Evolutionary conservation across 2,797 vertebrate species (phyloP).

Genomic region (Ceryle rudis): DNA sequence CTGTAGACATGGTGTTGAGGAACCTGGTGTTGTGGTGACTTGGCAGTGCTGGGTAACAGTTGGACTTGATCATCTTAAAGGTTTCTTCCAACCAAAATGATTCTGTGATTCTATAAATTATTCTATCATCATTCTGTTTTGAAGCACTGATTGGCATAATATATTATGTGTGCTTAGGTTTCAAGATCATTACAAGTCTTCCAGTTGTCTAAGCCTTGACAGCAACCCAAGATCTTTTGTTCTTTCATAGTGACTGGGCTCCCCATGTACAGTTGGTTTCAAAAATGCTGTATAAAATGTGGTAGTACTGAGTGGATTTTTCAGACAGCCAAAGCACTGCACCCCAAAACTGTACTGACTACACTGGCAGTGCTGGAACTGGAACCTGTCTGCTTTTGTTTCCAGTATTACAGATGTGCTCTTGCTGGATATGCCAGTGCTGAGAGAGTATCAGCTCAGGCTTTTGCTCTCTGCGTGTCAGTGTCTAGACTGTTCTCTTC

Average conservation of each 20-base stretch:
- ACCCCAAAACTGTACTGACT: background rate
- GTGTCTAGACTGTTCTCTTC: background rate
- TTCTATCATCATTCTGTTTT: background rate
- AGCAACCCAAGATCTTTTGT: background rate
- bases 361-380: background rate
- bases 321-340: background rate
- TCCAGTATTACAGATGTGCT: background rate
- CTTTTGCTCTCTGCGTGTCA: accelerated
- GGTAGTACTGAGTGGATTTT: background rate
- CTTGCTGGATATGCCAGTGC: background rate
- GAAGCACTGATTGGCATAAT: background rate
- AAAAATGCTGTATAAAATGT: background rate
- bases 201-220: background rate
- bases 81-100: too few relatives aligned
- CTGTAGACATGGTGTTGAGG: too few relatives aligned
- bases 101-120: background rate
- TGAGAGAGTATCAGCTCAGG: background rate
- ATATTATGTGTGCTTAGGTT: background rate
- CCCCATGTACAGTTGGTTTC: background rate
- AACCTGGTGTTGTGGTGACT: too few relatives aligned
- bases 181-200: background rate
- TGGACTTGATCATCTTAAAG: too few relatives aligned
- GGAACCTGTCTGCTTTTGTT: background rate
- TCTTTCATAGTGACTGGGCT: background rate
- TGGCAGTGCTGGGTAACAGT: too few relatives aligned